phyloP scores from a whole-genome alignment of 2,113 vertebrate genomes.

The Boulengeromyrus knoepffleri region DNA sequence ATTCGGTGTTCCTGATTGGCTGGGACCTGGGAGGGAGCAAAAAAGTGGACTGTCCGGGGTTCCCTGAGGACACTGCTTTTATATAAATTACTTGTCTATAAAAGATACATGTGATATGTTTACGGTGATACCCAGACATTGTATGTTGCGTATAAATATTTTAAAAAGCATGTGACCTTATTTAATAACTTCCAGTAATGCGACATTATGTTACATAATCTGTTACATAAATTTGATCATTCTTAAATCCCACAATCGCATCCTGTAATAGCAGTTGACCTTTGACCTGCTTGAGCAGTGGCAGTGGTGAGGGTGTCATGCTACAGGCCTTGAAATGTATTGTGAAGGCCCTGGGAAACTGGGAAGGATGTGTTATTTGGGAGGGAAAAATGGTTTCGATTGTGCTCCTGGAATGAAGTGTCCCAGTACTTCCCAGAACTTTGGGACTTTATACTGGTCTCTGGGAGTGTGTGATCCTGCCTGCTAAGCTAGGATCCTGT shows the following conservation, averaged over 20 bases:
- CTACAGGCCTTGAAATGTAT: slow-evolving; percentile 24
- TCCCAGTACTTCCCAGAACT: background rate
- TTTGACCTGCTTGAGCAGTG: background rate
- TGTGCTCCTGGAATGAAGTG: slow-evolving; percentile 34
- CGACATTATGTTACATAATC: background rate
- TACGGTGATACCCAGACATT: background rate
- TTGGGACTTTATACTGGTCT: slow-evolving; percentile 1
- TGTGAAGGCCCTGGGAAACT: slow-evolving; percentile 30
- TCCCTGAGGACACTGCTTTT: no score
- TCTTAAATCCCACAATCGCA: background rate
- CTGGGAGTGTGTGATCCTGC: slow-evolving; percentile 28
- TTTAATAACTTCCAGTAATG: background rate
- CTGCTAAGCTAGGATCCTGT: slow-evolving; percentile 30
- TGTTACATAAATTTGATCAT: background rate
- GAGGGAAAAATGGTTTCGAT: background rate
- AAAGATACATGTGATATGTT: background rate
- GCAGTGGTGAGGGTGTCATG: background rate
- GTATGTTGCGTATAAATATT: background rate
- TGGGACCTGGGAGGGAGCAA: no score
- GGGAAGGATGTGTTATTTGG: slow-evolving; percentile 42
- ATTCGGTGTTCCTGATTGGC: no score
- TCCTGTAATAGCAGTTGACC: background rate
- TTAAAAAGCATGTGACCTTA: background rate
- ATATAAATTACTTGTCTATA: no score
- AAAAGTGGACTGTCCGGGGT: no score